Base-by-base conservation (phyloP, 2,888 invertebrate genomes). In the Meghimatium bilineatum region DNA sequence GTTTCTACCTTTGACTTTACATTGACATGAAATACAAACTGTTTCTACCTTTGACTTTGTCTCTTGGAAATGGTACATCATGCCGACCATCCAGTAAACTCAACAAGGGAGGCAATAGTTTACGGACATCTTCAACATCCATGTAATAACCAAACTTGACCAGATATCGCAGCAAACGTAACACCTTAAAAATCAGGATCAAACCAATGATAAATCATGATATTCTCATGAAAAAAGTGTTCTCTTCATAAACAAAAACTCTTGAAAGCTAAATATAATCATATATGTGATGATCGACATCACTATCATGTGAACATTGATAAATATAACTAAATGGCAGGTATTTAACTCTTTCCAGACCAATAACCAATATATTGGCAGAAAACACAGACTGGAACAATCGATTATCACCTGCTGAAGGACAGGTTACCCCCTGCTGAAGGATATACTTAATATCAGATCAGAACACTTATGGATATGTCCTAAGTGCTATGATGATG, bases 91-190 rank as follows among this genome's bases (percentile, higher is more conserved):
- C 93, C n/a, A 94, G 87, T 34, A 93, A 87, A 80, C 89, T 90
- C 6, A 94, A 88, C 38, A 94, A 86, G 29, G 93, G 93, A n/a
- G 89, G 89, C 79, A 93, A 89, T 23, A 94, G 88, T 72, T 90
- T 90, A 83, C 91, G 89, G 72, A 94, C 92, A 84, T 93, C 93
- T 66, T 91, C 91, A 80, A 90, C 89, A 82, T 93, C 92, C 83
- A 91, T 92, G 88, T 94, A 94, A 90, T 93, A 93, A 83, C 93
- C 93, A 88, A 92, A 93, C 86, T 91, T 91, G 32, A 93, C 93
- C 74, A 94, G 88, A 84, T 92, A 91, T 71, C 92, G 92, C 44
- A 93, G 89, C 67, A 94, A 86, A 10, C 91, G 85, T 75, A 93
- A 85, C 0, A 94, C 93, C 93, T 93, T 74, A 36, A 81, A 75